Evolutionary conservation across 1,140 invertebrate species (phyloP), one percentile per base, ranked within the genome.

Genomic region (Drosophila elegans): DNA sequence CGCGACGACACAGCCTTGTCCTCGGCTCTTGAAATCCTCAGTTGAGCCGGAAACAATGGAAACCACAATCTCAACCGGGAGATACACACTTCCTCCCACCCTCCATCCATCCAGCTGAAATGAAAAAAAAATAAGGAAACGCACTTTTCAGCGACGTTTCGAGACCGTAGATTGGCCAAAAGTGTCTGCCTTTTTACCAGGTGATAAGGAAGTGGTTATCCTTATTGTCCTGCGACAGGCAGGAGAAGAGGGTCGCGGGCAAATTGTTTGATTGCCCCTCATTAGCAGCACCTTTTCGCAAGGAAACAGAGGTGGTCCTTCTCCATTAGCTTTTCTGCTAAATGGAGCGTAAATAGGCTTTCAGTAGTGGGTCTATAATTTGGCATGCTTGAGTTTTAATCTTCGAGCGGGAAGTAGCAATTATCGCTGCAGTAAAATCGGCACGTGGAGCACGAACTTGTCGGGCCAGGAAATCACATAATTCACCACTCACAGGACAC

Each of bases 181-280:
- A 67, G 67, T 29, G 42, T 46, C 46, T 57, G 54, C 34, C 46
- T 54, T 80, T 51, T 71, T 54, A 53, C 48, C 59, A 52, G 56
- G 44, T 62, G 63, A 42, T 68, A 46, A 73, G 73, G 57, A 79
- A 74, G 74, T 69, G 71, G 63, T 78, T 72, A 67, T 63, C 69
- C 49, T 78, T 49, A 68, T 80, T 57, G 59, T 52, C 51, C 48
- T 84, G 80, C 45, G 59, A 57, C 42, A 32, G 60, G 29, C 7
- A 77, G 63, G 54, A 49, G 11, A 11, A 16, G 21, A 11, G 13
- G 25, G 39, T 49, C 32, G 42, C 41, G n/a, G 39, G 52, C 56
- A 71, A 75, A 67, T 60, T 75, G 68, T 71, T 74, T 67, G 68
- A 85, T 81, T 74, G 68, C 44, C 39, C 25, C 67, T 85, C 74